These are phyloP conservation scores for Mimumesa dahlbomi DNA, from an alignment of 2,888 invertebrate species.

Conservation along the genomic window DNA sequence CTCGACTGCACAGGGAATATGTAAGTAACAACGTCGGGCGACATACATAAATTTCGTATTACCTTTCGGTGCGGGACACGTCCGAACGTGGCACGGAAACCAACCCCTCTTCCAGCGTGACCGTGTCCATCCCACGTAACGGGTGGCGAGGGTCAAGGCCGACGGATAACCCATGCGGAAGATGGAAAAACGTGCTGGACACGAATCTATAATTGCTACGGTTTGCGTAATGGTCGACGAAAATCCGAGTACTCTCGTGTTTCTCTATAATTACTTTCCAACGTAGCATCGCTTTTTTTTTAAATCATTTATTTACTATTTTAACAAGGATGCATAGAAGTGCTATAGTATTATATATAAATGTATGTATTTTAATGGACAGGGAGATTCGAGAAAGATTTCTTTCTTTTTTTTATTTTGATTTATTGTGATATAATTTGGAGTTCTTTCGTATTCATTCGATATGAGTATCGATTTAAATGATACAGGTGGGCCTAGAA, in stretches of 20 bases:
- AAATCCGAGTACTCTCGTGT: not conserved
- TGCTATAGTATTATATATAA: too few relatives aligned
- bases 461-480: too few relatives aligned
- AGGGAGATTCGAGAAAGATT: too few relatives aligned
- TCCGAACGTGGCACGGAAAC: conserved; percentile 26
- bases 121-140: conserved; percentile 26
- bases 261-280: too few relatives aligned
- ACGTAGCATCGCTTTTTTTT: too few relatives aligned
- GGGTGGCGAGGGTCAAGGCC: conserved; percentile 58
- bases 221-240: not conserved
- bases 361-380: too few relatives aligned
- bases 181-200: conserved; percentile 54
- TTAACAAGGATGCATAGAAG: too few relatives aligned
- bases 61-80: conserved; percentile 1
- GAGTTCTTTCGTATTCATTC: too few relatives aligned
- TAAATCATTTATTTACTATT: too few relatives aligned
- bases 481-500: not conserved
- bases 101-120: too few relatives aligned
- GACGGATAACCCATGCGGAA: conserved; percentile 40
- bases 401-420: too few relatives aligned
- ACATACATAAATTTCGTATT: conserved; percentile 22
- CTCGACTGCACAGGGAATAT: not conserved
- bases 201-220: conserved; percentile 66
- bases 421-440: too few relatives aligned
- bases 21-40: not conserved